Evolutionary conservation across 2,888 invertebrate species (phyloP), one percentile per base, ranked within the genome.

Genomic region (Stegana nigrithorax): DNA sequence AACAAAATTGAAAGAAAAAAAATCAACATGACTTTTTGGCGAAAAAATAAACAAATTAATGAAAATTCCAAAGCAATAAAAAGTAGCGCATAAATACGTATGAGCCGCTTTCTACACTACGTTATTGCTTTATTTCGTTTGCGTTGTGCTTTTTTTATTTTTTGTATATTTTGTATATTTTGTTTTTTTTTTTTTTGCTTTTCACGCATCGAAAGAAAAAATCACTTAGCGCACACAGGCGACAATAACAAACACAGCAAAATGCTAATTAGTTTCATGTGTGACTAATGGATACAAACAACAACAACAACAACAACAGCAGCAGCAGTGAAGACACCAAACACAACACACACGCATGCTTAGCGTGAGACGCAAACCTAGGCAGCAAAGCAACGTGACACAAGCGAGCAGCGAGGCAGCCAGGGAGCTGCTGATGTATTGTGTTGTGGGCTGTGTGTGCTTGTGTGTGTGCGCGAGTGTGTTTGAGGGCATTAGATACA

Each of bases 231-330:
- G 74, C 80, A 80, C 76, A n/a, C 27, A 27, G 26, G 77, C 75
- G 79, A 78, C 80, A 81, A 76, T 78, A 75, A 76, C 81, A 81
- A 72, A 73, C n/a, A n/a, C 72, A 78, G 68, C 73, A 78, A 81
- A 81, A 77, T 77, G 76, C 76, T 77, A 77, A 77, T 77, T 80
- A 77, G 76, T 78, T 79, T 77, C 76, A 77, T 77, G 81, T 81
- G 81, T 77, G 76, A 77, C 76, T 77, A 77, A 77, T 79, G 80
- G 73, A 75, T 67, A 77, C 69, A 73, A 73, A 69, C 73, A 80
- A 73, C 73, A 70, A 70, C 7, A 78, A 73, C 67, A 75, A n/a
- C 6, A 32, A 32, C 32, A 32, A 42, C n/a, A 42, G 17, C 42
- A 42, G n/a, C 42, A 42, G n/a, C 42, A 17, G n/a, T 17, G 42